Evolutionary conservation across 2,888 invertebrate genomes (phyloP).

Genomic region (Chymomyza fuscimana): DNA sequence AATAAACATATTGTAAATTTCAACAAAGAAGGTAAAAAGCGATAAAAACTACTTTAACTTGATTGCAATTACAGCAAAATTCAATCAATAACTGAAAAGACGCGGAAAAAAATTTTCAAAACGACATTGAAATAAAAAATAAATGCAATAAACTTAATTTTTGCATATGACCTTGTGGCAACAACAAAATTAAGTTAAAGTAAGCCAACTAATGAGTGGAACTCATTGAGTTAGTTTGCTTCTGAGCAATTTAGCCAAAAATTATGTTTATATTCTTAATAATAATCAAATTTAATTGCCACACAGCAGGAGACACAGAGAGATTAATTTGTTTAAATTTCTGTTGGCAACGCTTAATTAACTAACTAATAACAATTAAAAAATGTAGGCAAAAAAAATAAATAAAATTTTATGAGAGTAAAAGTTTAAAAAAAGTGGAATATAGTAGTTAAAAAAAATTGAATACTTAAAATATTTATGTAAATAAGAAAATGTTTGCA

Average conservation of each 20-base stretch:
- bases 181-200: not conserved
- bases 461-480: too few species aligned
- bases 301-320: not conserved
- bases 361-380: not conserved
- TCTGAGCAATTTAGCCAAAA: not conserved
- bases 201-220: not conserved
- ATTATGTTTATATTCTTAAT: constrained; percentile 1
- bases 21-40: constrained; percentile 43
- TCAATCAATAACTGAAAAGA: constrained; percentile 45
- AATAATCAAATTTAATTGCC: not conserved
- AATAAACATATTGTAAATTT: constrained; percentile 41
- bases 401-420: not conserved
- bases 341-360: not conserved
- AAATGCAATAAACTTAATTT: not conserved
- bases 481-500: too few species aligned
- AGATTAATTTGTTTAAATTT: not conserved
- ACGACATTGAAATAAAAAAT: not conserved
- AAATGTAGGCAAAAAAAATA: not conserved
- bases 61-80: constrained; percentile 51
- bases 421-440: too few species aligned
- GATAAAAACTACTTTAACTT: constrained; percentile 58
- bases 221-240: not conserved
- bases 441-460: too few species aligned
- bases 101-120: not conserved
- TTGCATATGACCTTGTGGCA: not conserved